Percentiles rank a stretch among this genome's conserved stretches.
Evolutionary conservation across 2,888 invertebrate species (phyloP).

Genomic region (Gymnocheta viridis): DNA sequence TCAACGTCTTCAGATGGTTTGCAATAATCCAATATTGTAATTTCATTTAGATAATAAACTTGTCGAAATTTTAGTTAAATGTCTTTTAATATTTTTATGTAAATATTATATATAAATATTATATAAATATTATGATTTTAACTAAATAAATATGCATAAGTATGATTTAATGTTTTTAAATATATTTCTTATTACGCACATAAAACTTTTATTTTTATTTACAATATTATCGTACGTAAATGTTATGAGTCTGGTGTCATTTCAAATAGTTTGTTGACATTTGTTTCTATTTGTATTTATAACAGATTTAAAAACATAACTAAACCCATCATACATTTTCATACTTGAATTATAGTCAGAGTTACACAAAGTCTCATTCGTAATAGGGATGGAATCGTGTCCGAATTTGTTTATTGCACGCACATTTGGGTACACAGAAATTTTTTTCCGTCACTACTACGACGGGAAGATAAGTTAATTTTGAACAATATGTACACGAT

Average conservation of each 20-base stretch:
- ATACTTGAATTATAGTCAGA: neutral
- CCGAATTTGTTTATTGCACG: too few relatives aligned
- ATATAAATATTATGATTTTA: neutral
- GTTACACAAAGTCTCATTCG: neutral
- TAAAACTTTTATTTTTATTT: slow-evolving; percentile 32
- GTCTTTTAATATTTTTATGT: neutral
- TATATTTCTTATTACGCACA: neutral
- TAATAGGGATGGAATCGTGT: neutral
- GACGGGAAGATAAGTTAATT: too few relatives aligned
- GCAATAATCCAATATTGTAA: neutral
- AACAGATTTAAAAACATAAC: slow-evolving; percentile 25
- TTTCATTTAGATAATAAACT: too few relatives aligned
- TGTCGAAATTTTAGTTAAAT: slow-evolving; percentile 53
- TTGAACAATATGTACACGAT: too few relatives aligned
- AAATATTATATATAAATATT: too few relatives aligned
- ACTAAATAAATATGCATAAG: neutral
- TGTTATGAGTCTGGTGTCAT: slow-evolving; percentile 4
- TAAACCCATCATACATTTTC: slow-evolving; percentile 11
- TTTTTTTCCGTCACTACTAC: too few relatives aligned
- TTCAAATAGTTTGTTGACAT: slow-evolving; percentile 62
- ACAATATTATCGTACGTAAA: neutral
- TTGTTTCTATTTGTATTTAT: slow-evolving; percentile 44
- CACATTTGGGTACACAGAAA: too few relatives aligned
- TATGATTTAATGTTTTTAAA: neutral
- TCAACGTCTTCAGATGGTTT: slow-evolving; percentile 9